Evolutionary conservation across 2,888 invertebrate species (phyloP), one percentile per base, ranked within the genome.

Genomic region (Sinodicranocentrus sp.): DNA sequence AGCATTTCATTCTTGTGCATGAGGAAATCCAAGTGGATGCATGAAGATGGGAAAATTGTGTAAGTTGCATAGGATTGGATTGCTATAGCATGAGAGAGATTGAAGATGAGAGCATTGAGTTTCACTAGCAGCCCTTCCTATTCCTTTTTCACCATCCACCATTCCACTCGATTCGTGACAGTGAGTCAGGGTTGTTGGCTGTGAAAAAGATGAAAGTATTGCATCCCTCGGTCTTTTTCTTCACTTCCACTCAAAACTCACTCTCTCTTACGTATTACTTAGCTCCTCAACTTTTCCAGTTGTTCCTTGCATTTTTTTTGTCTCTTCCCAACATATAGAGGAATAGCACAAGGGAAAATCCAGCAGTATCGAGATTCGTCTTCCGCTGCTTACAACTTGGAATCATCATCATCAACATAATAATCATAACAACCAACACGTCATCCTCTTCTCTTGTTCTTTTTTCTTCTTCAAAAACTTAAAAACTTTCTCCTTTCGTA

Each of bases 311-410:
- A 21, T 57, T 15, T 13, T 21, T 21, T 19, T 21, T 57, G 21
- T 21, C 15, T 21, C 57, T 21, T 21, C 25, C 23, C 15, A 48
- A 82, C 82, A 82, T 82, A 82, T 68, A 82, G 73, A 57, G 75
- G 73, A 52, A 82, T 73, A 67, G 75, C 68, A 68, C 59, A 57
- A 25, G 23, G 73, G 75, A 75, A 82, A 82, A 75, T 73, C 75
- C 82, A 82, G 82, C 82, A 82, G 82, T 82, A 75, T 75, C 82
- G 57, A 75, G 82, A 82, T 73, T 82, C 68, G 75, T 82, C 82
- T 82, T 82, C 82, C 75, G 82, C 82, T 82, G 82, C 70, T 75
- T 80, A 57, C 67, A 68, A 82, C 77, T 79, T 33, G 33, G 54
- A 72, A 39, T 65, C 54, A 65, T 65, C 75, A 52, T 65, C 48